Base-by-base conservation (phyloP, 2,888 invertebrate species). In the Drosophila koepferae region DNA sequence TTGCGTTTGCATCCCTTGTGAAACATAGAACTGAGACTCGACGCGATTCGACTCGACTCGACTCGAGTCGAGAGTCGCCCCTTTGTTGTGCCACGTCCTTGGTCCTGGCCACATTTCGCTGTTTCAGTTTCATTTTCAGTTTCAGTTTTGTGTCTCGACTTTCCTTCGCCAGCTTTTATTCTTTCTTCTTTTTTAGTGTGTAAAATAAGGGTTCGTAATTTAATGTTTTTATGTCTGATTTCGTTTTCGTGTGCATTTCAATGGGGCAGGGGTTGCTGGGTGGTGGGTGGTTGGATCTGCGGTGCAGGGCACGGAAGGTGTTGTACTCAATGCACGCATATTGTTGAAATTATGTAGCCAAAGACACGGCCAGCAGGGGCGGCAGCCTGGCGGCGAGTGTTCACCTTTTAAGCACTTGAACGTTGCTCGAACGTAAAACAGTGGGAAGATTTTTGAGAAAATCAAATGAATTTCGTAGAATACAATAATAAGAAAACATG, bases 191-290 rank as follows among this genome's bases (percentile, higher is more conserved):
- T 74, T 76, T 80, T 75, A 72, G 77, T 77, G 77, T 77, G 77
- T 67, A 75, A 90, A 91, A 91, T 91, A 91, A 91, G 91, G 91
- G 91, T 91, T 91, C 88, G 90, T 84, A 91, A 88, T 90, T 89
- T 89, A 91, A 91, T 91, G 90, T 90, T 90, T 90, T 91, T 91
- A 80, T 85, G 89, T 91, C 91, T 91, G 91, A 91, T 90, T 91
- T 87, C 81, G 75, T 82, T 82, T 88, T 84, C 71, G 68, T 72
- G 74, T 69, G 66, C 64, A 68, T 56, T 70, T 34, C 61, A 62
- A 38, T 18, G 23, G 38, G 55, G 41, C 60, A 23, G 54, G 56
- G 63, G 34, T 54, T 18, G 38, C 3, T n/a, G 44, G 44, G 40
- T 51, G 67, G 48, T 71, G 72, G 62, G 40, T 67, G 43, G 66